A percentile compares a stretch with the other conserved stretches of the same genome.
Evolutionary conservation across 2,113 vertebrate genomes (phyloP).

Genomic region (Hylia prasina): DNA sequence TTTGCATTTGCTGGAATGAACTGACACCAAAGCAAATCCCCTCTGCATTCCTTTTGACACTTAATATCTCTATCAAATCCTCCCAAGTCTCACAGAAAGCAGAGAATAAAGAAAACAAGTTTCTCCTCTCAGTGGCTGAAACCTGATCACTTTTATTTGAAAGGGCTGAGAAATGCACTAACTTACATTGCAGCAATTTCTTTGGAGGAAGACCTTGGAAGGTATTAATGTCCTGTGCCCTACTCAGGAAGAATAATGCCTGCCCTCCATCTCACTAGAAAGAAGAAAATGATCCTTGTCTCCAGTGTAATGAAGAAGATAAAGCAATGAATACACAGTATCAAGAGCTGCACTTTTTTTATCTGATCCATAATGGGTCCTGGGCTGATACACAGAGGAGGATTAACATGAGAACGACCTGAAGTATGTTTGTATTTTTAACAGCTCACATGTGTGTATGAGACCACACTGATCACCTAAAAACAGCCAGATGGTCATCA

Average conservation of each 20-base stretch:
- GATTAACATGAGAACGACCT: neutral
- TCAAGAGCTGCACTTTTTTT: neutral
- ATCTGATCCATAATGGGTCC: neutral
- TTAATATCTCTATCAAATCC: slow-evolving; percentile 18
- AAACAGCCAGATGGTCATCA: neutral
- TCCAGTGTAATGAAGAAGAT: neutral
- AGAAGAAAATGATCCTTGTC: neutral
- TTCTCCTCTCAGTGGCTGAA: neutral
- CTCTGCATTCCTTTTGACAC: slow-evolving; percentile 16
- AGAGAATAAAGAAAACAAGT: neutral
- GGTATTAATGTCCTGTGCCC: neutral
- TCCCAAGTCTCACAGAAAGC: neutral
- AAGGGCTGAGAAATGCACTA: neutral
- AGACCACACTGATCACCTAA: neutral
- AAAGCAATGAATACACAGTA: neutral
- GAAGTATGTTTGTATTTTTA: neutral
- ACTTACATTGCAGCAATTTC: neutral
- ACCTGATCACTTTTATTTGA: neutral
- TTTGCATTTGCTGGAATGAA: neutral
- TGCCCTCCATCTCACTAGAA: neutral
- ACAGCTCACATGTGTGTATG: accelerated
- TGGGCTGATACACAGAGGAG: neutral
- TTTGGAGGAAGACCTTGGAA: neutral
- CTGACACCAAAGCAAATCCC: slow-evolving; percentile 8
- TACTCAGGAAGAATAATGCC: neutral